Base-by-base conservation (phyloP, 2,797 vertebrate species). In the Platyrinchus mystaceus region DNA sequence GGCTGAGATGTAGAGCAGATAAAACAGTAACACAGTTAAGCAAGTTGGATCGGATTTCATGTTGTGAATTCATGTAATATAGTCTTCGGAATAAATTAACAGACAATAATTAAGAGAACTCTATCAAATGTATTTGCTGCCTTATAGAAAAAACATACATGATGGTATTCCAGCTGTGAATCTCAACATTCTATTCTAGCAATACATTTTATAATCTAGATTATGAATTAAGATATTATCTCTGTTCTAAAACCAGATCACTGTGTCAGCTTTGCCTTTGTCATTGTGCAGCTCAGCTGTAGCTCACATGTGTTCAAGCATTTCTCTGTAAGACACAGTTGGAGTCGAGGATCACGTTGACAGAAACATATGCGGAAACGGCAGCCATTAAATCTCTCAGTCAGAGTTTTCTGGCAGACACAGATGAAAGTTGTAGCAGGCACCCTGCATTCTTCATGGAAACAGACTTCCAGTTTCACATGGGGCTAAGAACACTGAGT, bases 341-440 rank as follows among this genome's bases (percentile, higher is more conserved):
- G 95, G 94, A 96, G 75, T 14, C 3, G 24, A 91, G 94, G 80
- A 95, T 96, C 91, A 95, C 24, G 19, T 82, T 96, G 95, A 94
- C 93, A 97, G 95, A 94, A 97, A 89, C 77, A 95, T 93, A 94
- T 94, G 96, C 1, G 9, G 74, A 93, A 95, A 81, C 20, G 32
- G 67, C 78, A 96, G 90, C 66, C 84, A 89, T 88, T 93, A 94
- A 94, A 92, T 78, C 90, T 71, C 90, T 58, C 90, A 86, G 87
- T 90, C 78, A 93, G 86, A 87, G 73, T 93, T 87, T 87, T 95
- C 84, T 93, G 95, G 89, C 81, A 96, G 83, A 37, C 60, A 19
- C n/a, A 75, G 85, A 69, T 6, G 7, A 80, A 95, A 91, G 69
- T 79, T 87, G 81, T 85, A 79, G 37, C 60, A 93, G 67, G 26